Evolutionary conservation across 2,797 vertebrate species (phyloP), one percentile per base, ranked within the genome.

Genomic region (Falco columbarius): DNA sequence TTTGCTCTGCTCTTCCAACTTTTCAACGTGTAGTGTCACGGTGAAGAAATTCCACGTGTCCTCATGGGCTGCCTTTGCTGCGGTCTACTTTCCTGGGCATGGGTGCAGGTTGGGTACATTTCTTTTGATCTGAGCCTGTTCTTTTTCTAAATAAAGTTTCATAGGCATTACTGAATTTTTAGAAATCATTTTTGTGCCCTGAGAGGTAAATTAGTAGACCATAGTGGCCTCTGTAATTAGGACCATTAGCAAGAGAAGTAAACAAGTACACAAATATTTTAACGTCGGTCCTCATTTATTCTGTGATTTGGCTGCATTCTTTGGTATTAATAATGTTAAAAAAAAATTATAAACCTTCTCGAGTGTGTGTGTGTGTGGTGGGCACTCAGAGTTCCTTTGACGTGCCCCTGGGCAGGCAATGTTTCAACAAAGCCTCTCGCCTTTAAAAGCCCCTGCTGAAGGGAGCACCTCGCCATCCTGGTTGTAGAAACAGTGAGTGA

Each of bases 201-300:
- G 55, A 27, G 59, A 76, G 71, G 58, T 80, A 46, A 89, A 75
- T 89, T 36, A 15, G 72, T 72, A 56, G 89, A 77, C 88, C 71
- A 32, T 59, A 24, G 40, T 40, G 40, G 61, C 51, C 61, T 81
- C 46, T 72, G 36, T 77, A 85, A 88, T 93, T 68, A 74, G 81
- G 47, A 75, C 54, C 40, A 44, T 86, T 93, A 91, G 38, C n/a
- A 71, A 40, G 62, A 42, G 58, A 61, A 75, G 76, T 38, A 77
- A 93, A 79, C 62, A 83, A 56, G 42, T 32, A 55, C 62, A 70
- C 72, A 85, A 42, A 15, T 20, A 54, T 70, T 93, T 89, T 74
- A 38, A 44, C 61, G 73, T 61, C 52, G 38, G 15, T 74, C 27
- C 67, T 93, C 7, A 2, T 59, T 73, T 93, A 63, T 61, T 82